Percentiles rank a stretch among this genome's conserved stretches.
Evolutionary conservation across 2,888 invertebrate genomes (phyloP).

Genomic region (Orchesella flavescens): DNA sequence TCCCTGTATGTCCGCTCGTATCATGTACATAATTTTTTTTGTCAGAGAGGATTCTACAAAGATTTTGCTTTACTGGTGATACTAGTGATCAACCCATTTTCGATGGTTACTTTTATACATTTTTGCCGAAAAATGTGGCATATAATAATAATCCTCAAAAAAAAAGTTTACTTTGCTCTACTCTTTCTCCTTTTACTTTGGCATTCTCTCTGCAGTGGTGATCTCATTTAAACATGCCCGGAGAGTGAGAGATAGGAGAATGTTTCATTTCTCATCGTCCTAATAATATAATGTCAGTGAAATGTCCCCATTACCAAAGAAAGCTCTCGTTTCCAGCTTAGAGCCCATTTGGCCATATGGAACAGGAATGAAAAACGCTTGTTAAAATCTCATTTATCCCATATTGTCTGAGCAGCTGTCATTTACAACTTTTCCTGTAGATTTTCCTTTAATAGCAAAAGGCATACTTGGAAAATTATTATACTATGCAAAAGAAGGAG

Average conservation of each 20-base stretch:
- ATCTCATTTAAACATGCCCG: conserved; percentile 54
- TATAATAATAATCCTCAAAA: conserved; percentile 15
- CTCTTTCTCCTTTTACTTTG: neutral
- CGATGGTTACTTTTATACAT: neutral
- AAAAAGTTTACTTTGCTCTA: conserved; percentile 3
- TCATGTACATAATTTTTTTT: neutral
- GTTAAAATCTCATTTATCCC: conserved; percentile 63
- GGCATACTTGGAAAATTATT: conserved; percentile 19
- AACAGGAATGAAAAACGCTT: conserved; percentile 58
- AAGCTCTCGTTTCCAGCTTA: conserved; percentile 24
- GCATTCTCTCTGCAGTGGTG: neutral
- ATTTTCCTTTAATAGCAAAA: conserved; percentile 53
- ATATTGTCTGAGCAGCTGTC: conserved; percentile 63
- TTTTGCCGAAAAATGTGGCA: conserved; percentile 16
- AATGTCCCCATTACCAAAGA: conserved; percentile 44
- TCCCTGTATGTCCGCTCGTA: neutral
- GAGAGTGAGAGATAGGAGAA: conserved; percentile 49
- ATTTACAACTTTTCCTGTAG: conserved; percentile 61
- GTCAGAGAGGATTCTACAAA: neutral
- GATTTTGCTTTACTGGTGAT: neutral
- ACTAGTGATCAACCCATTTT: conserved; percentile 28
- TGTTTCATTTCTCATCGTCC: conserved; percentile 49
- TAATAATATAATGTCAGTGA: conserved; percentile 35
- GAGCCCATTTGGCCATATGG: conserved; percentile 44
- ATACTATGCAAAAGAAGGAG: conserved; percentile 14